Percentiles rank a stretch among this genome's conserved stretches.
These are phyloP conservation scores for Zaprionus ghesquierei DNA, from an alignment of 1,140 invertebrate genomes.

Conservation along the genomic window DNA sequence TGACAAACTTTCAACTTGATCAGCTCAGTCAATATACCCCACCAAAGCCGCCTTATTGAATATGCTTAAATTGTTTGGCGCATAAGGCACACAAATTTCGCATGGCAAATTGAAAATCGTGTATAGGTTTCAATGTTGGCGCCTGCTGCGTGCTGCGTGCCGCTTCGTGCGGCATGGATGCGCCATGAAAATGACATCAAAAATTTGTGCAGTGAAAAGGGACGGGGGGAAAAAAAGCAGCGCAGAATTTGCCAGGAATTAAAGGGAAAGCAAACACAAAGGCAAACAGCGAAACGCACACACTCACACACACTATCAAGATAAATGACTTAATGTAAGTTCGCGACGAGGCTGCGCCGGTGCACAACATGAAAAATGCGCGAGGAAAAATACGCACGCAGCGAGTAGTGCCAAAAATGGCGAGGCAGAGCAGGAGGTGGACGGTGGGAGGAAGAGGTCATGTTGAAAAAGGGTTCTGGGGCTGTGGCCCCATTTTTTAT, in stretches of 20 bases:
- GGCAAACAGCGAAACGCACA: constrained; percentile 10
- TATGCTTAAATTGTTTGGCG: constrained; percentile 6
- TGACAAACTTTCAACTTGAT: neutral
- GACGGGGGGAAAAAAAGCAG: constrained; percentile 1
- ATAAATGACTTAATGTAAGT: constrained; percentile 76
- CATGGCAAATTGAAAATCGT: constrained; percentile 50
- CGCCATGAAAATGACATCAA: constrained; percentile 32
- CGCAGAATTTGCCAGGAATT: constrained; percentile 41
- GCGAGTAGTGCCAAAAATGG: constrained; percentile 23
- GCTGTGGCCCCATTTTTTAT: constrained; percentile 58
- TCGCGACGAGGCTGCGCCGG: constrained; percentile 35
- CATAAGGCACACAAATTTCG: constrained; percentile 20
- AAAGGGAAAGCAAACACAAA: constrained; percentile 51
- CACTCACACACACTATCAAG: constrained; percentile 50
- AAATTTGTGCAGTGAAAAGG: constrained; percentile 14
- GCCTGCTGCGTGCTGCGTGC: constrained; percentile 5
- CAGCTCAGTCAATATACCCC: neutral
- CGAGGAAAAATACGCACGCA: constrained; percentile 22
- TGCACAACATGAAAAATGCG: constrained; percentile 63
- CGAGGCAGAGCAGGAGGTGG: neutral
- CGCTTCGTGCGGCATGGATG: no score
- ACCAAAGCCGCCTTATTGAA: neutral
- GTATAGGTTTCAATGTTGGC: constrained; percentile 31
- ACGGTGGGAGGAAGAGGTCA: neutral
- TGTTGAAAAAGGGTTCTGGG: constrained; percentile 62